Base-by-base conservation (phyloP, 1,140 invertebrate species). In the Drosophila sturtevanti region DNA sequence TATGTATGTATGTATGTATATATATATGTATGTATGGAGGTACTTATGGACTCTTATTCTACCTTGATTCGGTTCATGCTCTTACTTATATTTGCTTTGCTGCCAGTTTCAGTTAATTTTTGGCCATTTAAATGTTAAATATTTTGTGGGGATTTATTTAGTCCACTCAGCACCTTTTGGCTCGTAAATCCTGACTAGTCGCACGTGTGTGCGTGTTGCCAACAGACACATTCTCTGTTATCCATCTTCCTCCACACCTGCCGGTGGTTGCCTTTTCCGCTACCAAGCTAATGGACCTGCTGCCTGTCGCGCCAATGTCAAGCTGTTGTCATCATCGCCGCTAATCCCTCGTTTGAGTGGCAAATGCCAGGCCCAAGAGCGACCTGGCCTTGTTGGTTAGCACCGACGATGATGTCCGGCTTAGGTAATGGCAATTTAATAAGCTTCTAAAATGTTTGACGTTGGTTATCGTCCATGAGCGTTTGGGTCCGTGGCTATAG, bases 371-470 rank as follows among this genome's bases (percentile, higher is more conserved):
- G 61, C 65, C 51, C 41, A 51, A 51, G 41, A 63, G 58, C 51
- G 41, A 63, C 51, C 51, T 54, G 60, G 16, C 37, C 37, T 16
- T 27, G 41, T 37, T 35, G 21, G 54, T 16, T 34, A 56, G 44
- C 59, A 58, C 66, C 64, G 78, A 21, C 56, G 74, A 68, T 75
- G 79, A 78, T 86, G 81, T 86, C 82, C 82, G 75, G 82, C 82
- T 86, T 87, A 87, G 75, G 82, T 86, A 87, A 86, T 86, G 82
- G 82, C 79, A 87, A 86, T 86, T 86, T 86, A 86, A 86, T 86
- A 86, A 86, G 82, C 82, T 81, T 61, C 82, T 76, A 81, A 86
- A 74, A 59, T 59, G 56, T 59, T 44, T 38, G 24, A 18, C 70
- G 70, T 51, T 48, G 31, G 27, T 22, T 48, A 10, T 48, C 41